These are phyloP conservation scores for Reinhardtius hippoglossoides DNA, from an alignment of 2,113 vertebrate species.

Conservation along the genomic window DNA sequence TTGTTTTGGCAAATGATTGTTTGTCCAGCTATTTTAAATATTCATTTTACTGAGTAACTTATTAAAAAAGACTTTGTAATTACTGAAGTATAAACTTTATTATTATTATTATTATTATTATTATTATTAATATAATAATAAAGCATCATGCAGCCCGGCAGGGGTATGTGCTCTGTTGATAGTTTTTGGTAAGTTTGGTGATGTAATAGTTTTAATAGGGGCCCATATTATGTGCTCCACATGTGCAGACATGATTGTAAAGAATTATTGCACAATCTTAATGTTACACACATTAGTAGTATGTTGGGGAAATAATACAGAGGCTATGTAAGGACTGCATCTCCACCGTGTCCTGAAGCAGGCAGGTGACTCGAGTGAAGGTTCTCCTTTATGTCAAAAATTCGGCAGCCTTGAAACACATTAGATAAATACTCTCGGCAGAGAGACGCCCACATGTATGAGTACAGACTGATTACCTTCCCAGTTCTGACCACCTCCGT, in stretches of 20 bases:
- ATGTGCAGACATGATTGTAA: background rate
- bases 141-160: background rate
- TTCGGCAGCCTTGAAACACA: conserved; percentile 18
- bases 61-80: too few relatives aligned
- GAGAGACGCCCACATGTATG: conserved; percentile 36
- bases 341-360: conserved; percentile 13
- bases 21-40: too few relatives aligned
- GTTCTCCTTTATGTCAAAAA: conserved; percentile 47
- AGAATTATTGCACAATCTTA: background rate
- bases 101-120: background rate
- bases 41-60: too few relatives aligned
- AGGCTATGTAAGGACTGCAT: background rate
- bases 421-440: conserved; percentile 9
- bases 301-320: background rate
- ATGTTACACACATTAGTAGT: background rate
- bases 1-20: too few relatives aligned
- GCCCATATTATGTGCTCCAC: background rate
- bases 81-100: background rate
- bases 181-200: background rate
- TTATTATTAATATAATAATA: background rate
- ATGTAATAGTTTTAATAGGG: background rate
- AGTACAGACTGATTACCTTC: conserved; percentile 41
- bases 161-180: background rate
- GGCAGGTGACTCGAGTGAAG: conserved; percentile 38
- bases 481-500: conserved; percentile 15